Percentiles rank a stretch among this genome's conserved stretches.
These are phyloP conservation scores for Lobophora halterata DNA, from an alignment of 2,888 invertebrate species.

Conservation along the genomic window DNA sequence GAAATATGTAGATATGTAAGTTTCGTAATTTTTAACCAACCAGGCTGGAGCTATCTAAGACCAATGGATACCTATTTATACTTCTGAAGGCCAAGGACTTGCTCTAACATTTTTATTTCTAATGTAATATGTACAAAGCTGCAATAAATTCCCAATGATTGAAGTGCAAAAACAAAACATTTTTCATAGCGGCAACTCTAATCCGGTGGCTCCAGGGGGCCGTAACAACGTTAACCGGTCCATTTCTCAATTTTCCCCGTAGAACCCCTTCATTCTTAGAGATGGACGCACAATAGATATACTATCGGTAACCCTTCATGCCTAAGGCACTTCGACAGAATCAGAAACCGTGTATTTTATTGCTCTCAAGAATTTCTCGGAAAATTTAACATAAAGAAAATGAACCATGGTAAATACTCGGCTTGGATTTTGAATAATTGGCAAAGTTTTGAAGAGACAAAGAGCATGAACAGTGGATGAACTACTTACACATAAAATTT, in stretches of 20 bases:
- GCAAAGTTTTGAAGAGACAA: conserved; percentile 1
- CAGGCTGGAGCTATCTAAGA: too few species aligned
- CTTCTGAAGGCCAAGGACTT: too few species aligned
- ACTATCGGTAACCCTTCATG: conserved; percentile 62
- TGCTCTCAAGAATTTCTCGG: conserved; percentile 57
- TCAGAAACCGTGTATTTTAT: conserved; percentile 64
- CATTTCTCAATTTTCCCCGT: conserved; percentile 77
- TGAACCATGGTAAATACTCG: conserved; percentile 18
- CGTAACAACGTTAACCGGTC: conserved; percentile 78
- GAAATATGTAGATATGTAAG: too few species aligned
- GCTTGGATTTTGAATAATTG: not conserved
- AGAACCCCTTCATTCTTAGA: conserved; percentile 55
- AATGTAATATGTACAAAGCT: conserved; percentile 5
- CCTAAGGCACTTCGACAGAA: conserved; percentile 55
- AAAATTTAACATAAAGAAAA: conserved; percentile 35
- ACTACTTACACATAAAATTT: too few species aligned
- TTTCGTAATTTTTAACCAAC: too few species aligned
- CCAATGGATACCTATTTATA: too few species aligned
- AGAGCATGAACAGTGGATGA: too few species aligned
- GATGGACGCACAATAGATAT: conserved; percentile 66
- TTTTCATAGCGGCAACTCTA: conserved; percentile 66
- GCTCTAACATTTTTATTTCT: not conserved
- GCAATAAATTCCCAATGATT: conserved; percentile 45
- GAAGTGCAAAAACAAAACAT: conserved; percentile 60
- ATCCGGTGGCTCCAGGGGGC: conserved; percentile 62